These are phyloP conservation scores for Leptinotarsa haldemani DNA, from an alignment of 2,888 invertebrate genomes.

Conservation along the genomic window DNA sequence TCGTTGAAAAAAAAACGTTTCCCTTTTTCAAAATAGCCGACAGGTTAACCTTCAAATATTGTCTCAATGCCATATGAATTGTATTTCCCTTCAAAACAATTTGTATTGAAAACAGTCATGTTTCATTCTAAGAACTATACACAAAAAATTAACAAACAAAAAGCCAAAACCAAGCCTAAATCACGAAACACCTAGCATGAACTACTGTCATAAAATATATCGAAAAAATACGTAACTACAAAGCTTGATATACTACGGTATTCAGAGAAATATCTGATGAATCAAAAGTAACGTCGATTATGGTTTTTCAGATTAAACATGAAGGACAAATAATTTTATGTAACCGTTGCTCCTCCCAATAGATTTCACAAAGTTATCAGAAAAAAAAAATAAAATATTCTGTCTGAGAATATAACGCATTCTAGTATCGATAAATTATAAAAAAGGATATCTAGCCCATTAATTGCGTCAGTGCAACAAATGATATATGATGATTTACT, in stretches of 20 bases:
- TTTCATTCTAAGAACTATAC: constrained; percentile 38
- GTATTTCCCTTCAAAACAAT: too few relatives aligned
- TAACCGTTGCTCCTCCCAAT: neutral
- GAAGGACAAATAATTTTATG: constrained; percentile 1
- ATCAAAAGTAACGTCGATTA: neutral
- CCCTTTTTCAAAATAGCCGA: too few relatives aligned
- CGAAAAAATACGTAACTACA: constrained; percentile 21
- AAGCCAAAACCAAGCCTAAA: constrained; percentile 46
- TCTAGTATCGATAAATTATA: too few relatives aligned
- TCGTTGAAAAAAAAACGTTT: too few relatives aligned
- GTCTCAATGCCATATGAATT: too few relatives aligned
- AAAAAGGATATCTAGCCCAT: neutral
- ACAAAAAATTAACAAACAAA: constrained; percentile 41
- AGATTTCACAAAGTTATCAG: too few relatives aligned
- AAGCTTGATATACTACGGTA: constrained; percentile 12
- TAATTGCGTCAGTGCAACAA: neutral
- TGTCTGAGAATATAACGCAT: too few relatives aligned
- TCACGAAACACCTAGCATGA: constrained; percentile 52
- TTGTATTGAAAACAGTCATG: constrained; percentile 48
- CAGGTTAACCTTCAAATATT: too few relatives aligned
- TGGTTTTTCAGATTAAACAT: neutral
- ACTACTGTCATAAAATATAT: constrained; percentile 36
- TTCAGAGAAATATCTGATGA: neutral
- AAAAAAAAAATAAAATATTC: too few relatives aligned
- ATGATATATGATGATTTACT: neutral